Percentiles rank a stretch among this genome's conserved stretches.
These are phyloP conservation scores for Chascanopsetta lugubris DNA, from an alignment of 2,113 vertebrate genomes.

Conservation along the genomic window DNA sequence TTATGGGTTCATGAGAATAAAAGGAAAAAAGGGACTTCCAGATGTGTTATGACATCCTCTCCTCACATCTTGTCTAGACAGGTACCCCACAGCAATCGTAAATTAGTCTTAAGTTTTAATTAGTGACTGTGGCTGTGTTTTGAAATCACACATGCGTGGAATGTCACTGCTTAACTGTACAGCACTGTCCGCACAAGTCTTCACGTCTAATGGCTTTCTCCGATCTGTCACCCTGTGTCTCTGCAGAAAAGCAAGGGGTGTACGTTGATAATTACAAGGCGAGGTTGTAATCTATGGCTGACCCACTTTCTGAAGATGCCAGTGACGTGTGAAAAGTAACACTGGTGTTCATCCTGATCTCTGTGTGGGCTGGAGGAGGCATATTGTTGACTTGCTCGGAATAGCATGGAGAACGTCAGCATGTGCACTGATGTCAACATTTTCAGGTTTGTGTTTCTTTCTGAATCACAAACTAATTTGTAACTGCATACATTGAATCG, in stretches of 20 bases:
- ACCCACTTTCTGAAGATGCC: constrained; percentile 13
- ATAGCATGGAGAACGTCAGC: constrained; percentile 46
- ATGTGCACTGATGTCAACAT: constrained; percentile 7
- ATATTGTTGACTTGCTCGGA: constrained; percentile 58
- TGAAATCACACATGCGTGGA: constrained; percentile 44
- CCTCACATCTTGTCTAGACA: constrained; percentile 30
- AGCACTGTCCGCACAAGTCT: not conserved
- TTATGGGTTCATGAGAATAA: not conserved
- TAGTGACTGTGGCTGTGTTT: constrained; percentile 28
- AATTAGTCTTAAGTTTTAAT: constrained; percentile 40
- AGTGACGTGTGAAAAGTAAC: constrained; percentile 31
- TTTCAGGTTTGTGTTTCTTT: constrained; percentile 6
- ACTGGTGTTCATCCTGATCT: not conserved
- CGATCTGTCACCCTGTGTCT: not conserved
- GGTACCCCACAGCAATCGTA: not conserved
- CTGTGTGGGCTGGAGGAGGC: constrained; percentile 39
- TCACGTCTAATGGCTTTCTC: constrained; percentile 17
- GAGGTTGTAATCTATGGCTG: not conserved
- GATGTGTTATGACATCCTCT: constrained; percentile 8
- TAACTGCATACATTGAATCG: not conserved
- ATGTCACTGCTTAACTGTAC: not conserved
- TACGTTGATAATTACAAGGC: constrained; percentile 37
- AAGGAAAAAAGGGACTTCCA: not conserved
- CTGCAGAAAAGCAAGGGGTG: constrained; percentile 5
- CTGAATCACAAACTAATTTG: not conserved